Conservation (phyloP, 2,888 invertebrate species). For the Macropis europaea region DNA sequence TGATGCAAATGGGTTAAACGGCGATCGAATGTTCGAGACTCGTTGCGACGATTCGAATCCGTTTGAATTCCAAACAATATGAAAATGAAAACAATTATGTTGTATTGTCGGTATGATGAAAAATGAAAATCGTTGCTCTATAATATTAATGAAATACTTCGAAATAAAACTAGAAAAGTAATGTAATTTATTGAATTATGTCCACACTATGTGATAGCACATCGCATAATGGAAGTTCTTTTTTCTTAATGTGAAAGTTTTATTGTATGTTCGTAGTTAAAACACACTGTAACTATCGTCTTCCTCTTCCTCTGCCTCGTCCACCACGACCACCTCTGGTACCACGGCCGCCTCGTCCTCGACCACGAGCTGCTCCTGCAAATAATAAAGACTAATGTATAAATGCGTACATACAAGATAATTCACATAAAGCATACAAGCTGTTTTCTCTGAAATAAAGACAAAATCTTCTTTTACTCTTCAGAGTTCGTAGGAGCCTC, state of each 20-base stretch:
- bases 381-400: not conserved
- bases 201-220: slow-evolving; percentile 3
- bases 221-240: not conserved
- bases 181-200: slow-evolving; percentile 30
- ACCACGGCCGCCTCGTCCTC: slow-evolving; percentile 87
- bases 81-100: too few relatives aligned
- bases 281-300: slow-evolving; percentile 76
- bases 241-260: slow-evolving; percentile 27
- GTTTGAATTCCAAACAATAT: too few relatives aligned
- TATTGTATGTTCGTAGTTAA: slow-evolving; percentile 24
- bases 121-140: too few relatives aligned
- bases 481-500: too few relatives aligned
- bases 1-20: too few relatives aligned
- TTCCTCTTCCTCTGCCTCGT: slow-evolving; percentile 84
- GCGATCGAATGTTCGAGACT: too few relatives aligned
- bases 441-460: not conserved
- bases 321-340: slow-evolving; percentile 88
- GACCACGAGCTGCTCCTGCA: slow-evolving; percentile 83
- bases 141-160: not conserved
- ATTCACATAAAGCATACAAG: not conserved
- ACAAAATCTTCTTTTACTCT: too few relatives aligned
- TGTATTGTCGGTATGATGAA: too few relatives aligned
- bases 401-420: not conserved
- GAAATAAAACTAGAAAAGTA: slow-evolving; percentile 47
- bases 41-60: too few relatives aligned